Conservation (phyloP, 2,113 vertebrate species). For the Felis catus region DNA sequence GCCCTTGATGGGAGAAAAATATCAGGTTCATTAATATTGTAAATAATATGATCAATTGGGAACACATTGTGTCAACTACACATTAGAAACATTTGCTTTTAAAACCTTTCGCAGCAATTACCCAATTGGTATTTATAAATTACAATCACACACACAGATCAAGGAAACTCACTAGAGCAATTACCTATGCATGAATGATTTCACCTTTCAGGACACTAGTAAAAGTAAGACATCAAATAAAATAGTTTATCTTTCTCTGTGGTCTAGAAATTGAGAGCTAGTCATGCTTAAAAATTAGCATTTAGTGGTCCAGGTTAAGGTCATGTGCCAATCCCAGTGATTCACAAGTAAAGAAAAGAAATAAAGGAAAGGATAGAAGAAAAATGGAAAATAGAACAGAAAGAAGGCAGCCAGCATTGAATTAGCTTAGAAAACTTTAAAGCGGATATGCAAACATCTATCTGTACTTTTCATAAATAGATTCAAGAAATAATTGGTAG, state of each 20-base stretch:
- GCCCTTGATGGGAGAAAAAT: slow-evolving; percentile 28
- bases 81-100: slow-evolving; percentile 67
- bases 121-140: slow-evolving; percentile 65
- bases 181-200: slow-evolving; percentile 56
- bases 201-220: slow-evolving; percentile 58
- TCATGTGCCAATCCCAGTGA: not conserved
- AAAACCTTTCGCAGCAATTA: slow-evolving; percentile 59
- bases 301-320: not conserved
- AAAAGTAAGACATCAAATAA: slow-evolving; percentile 61
- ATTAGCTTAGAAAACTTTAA: not conserved
- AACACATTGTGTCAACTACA: slow-evolving; percentile 28
- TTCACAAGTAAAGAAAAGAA: not conserved
- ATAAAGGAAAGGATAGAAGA: not conserved
- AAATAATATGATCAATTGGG: slow-evolving; percentile 69
- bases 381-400: not conserved
- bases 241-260: slow-evolving; percentile 42
- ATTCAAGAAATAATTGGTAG: not conserved
- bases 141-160: slow-evolving; percentile 40
- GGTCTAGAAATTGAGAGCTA: not conserved
- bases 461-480: not conserved
- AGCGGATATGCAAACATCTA: not conserved
- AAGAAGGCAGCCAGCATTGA: not conserved
- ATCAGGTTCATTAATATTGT: slow-evolving; percentile 66
- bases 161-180: slow-evolving; percentile 57
- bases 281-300: not conserved